These are phyloP conservation scores for Luperina testacea DNA, from an alignment of 2,888 invertebrate species.

Conservation along the genomic window DNA sequence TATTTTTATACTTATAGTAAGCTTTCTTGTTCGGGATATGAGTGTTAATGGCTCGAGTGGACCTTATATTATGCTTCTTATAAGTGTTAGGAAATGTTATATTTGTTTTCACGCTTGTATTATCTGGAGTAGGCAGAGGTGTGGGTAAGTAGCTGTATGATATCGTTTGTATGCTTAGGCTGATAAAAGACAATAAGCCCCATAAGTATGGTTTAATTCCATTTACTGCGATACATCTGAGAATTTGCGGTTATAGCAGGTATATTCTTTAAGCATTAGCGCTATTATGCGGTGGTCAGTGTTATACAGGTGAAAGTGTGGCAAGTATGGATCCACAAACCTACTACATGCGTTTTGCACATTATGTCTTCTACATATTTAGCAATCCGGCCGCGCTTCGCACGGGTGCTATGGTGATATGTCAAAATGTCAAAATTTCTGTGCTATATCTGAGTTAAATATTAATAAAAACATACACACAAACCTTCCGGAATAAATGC, in stretches of 20 bases:
- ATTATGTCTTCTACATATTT: background rate
- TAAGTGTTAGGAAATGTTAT: constrained; percentile 28
- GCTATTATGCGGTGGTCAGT: background rate
- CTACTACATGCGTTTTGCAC: constrained; percentile 24
- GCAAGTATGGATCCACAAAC: constrained; percentile 37
- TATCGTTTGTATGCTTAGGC: background rate
- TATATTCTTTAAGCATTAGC: background rate
- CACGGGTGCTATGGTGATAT: background rate
- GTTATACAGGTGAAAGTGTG: background rate
- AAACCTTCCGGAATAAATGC: background rate
- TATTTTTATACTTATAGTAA: constrained; percentile 64
- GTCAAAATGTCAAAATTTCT: background rate
- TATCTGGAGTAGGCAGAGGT: background rate
- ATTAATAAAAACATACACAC: background rate
- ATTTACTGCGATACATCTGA: background rate
- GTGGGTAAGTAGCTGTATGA: background rate
- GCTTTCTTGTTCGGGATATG: constrained; percentile 58
- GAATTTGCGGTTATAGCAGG: background rate
- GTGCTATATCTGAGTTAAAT: background rate
- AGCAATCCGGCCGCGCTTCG: background rate
- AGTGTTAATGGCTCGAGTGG: constrained; percentile 69
- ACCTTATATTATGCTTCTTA: constrained; percentile 58
- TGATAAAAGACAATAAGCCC: background rate
- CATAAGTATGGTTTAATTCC: background rate
- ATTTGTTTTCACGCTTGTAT: constrained; percentile 10